phyloP scores from a whole-genome alignment of 1,140 invertebrate species.

The Trissolcus basalis region DNA sequence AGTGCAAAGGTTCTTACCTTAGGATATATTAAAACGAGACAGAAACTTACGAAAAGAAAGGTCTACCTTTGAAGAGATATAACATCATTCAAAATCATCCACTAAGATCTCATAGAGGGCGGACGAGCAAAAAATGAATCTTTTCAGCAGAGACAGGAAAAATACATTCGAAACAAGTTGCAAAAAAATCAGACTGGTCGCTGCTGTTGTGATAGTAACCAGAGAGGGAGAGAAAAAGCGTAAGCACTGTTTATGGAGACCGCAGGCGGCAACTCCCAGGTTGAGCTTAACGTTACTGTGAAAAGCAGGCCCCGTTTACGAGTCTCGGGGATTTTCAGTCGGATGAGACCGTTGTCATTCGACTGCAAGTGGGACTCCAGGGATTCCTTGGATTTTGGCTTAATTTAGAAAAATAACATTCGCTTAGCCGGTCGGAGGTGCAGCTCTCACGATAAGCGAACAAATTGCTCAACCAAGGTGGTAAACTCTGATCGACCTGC shows the following conservation, averaged over 20 bases:
- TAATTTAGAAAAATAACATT: slow-evolving; percentile 60
- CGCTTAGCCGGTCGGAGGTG: slow-evolving; percentile 24
- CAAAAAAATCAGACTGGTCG: slow-evolving; percentile 14
- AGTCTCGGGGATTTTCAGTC: slow-evolving; percentile 58
- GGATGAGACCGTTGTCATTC: slow-evolving; percentile 57
- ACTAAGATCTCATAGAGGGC: background rate
- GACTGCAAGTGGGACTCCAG: slow-evolving; percentile 49
- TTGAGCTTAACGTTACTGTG: slow-evolving; percentile 57
- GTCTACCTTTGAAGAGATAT: slow-evolving; percentile 4
- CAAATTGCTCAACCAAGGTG: slow-evolving; percentile 34
- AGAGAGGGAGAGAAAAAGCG: slow-evolving; percentile 37
- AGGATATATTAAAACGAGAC: slow-evolving; percentile 16
- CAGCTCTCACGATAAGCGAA: slow-evolving; percentile 41
- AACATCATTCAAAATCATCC: slow-evolving; percentile 23
- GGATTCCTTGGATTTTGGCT: slow-evolving; percentile 52
- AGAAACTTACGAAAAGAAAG: slow-evolving; percentile 7
- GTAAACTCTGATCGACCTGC: slow-evolving; percentile 20
- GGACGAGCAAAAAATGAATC: background rate
- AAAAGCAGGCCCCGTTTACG: slow-evolving; percentile 53
- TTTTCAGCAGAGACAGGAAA: slow-evolving; percentile 12
- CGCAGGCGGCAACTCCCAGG: slow-evolving; percentile 55
- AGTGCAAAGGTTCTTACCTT: slow-evolving; percentile 29
- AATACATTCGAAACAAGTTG: slow-evolving; percentile 42
- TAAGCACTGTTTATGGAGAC: slow-evolving; percentile 60
- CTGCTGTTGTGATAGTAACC: slow-evolving; percentile 27